Base-by-base conservation (phyloP, 2,797 vertebrate species). In the Aulostomus chinensis region DNA sequence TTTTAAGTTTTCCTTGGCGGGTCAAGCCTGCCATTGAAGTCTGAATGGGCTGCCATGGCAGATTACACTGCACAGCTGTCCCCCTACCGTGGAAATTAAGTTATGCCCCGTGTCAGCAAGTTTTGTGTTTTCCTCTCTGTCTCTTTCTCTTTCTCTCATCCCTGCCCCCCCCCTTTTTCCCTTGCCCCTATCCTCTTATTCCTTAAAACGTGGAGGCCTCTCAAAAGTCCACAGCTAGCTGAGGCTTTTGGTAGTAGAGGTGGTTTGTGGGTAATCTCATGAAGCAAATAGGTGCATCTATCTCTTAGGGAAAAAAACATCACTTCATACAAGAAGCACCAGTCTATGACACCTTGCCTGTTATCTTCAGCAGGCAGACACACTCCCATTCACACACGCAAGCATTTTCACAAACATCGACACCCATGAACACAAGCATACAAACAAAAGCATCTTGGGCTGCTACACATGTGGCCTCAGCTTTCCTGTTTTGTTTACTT, bases 11-110 rank as follows among this genome's bases (percentile, higher is more conserved):
- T 94, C 91, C 94, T 98, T 97, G 93, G 78, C 90, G 93, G 95
- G 95, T 98, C 95, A 96, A 88, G 91, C 93, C 93, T 92, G 93
- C 94, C 92, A 98, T 97, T 98, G 96, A 99, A 94, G 94, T 96
- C 91, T 94, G 93, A 96, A 96, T 94, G 93, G 93, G 90, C 92
- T 94, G 94, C 95, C 94, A 96, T 93, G 94, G 95, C 94, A 94
- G 94, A 97, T 97, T 96, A 96, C 94, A 94, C 93, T 90, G 94
- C 92, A 95, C 96, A 98, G 96, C 96, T 98, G 96, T 97, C 95
- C 94, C 94, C 80, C 93, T 91, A 98, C 96, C 95, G 95, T 98
- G 96, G 94, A 98, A 98, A 98, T 98, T 97, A 98, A 98, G 96
- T 97, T 98, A 98, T 98, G 95, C 94, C 95, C 95, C 93, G 91